Evolutionary conservation across 2,797 vertebrate genomes (phyloP), one percentile per base, ranked within the genome.

Genomic region (Rhadinocentrus ornatus): DNA sequence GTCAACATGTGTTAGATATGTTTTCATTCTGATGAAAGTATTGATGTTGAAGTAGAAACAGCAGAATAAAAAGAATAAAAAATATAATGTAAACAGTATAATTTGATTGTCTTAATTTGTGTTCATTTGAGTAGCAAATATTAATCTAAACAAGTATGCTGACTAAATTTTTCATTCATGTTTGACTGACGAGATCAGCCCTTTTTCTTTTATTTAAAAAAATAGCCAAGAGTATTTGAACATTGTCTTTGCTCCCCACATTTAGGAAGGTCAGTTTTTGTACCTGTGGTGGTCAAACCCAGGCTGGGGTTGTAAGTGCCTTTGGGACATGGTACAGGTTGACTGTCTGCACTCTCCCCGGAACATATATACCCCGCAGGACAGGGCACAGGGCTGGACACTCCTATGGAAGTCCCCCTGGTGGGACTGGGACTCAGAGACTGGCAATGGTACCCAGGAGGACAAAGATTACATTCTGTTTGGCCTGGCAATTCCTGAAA

Each of bases 321-420:
- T 75, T 77, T 85, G 27, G 97, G 96, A 87, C 97, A 99, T 0
- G 96, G 95, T 26, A 95, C 64, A 59, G 94, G 95, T 0, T 73
- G 92, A 69, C 89, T 90, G 69, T 80, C 87, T 37, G 82, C 78
- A 39, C 93, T 94, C 41, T 92, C 91, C 60, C 78, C 86, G 65
- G 96, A 95, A 84, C 97, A 99, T 66, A 94, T 94, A 82, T 95
- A 94, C 55, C 97, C 96, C 62, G 91, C 75, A 27, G 94, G 93
- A 80, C 95, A 96, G 56, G 87, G 92, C 55, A 91, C 67, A 65
- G 93, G 94, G 69, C 29, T 74, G 52, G 81, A 78, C 34, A 88
- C 69, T 35, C 87, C 91, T 3, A 61, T 62, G 31, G 79, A 76
- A 66, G 75, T 84, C 60, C 84, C 89, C n/a, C 75, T 85, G 20